Percentiles rank a stretch among this genome's conserved stretches.
Conservation (phyloP, 2,113 vertebrate species). For the Chrysemys picta region DNA sequence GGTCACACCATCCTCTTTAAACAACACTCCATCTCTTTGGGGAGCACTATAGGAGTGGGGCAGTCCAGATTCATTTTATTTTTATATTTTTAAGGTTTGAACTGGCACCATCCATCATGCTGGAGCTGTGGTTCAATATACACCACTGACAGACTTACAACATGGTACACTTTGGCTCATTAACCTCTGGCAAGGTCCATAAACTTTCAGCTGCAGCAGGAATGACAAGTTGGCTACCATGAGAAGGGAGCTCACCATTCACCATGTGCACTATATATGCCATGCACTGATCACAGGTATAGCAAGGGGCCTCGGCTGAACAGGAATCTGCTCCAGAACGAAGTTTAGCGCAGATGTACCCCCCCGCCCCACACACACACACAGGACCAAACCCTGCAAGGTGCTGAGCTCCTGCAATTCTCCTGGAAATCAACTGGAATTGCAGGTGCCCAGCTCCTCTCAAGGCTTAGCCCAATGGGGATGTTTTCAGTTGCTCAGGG, state of each 20-base stretch:
- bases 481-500: neutral
- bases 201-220: neutral
- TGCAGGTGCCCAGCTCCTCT: neutral
- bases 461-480: neutral
- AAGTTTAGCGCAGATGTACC: neutral
- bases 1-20: neutral
- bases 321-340: neutral
- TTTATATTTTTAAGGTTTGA: neutral
- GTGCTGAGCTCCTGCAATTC: neutral
- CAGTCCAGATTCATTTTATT: neutral
- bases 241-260: neutral
- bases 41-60: neutral
- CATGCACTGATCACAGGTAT: neutral
- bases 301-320: neutral
- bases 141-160: neutral
- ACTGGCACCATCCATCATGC: neutral
- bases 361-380: too few species aligned
- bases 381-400: neutral
- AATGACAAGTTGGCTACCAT: neutral
- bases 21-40: neutral
- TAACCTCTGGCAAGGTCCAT: neutral
- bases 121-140: neutral
- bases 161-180: neutral
- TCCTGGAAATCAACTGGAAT: neutral
- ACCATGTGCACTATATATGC: neutral